These are phyloP conservation scores for Diorhabda carinulata DNA, from an alignment of 1,140 invertebrate genomes.

Conservation along the genomic window DNA sequence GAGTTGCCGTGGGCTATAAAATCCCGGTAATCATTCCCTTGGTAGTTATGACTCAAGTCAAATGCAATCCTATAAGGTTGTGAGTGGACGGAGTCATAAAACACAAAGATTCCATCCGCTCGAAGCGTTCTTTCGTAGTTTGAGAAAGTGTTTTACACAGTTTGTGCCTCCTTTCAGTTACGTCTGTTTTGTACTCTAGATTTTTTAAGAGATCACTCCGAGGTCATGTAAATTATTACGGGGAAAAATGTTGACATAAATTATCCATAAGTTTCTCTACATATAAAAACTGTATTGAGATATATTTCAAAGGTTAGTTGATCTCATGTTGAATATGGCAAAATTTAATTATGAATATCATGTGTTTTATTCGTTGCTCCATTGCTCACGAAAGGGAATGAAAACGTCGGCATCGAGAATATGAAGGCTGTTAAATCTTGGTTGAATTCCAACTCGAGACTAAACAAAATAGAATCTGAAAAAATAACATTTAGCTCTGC, in stretches of 20 bases:
- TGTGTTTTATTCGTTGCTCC: too few species aligned
- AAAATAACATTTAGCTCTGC: too few species aligned
- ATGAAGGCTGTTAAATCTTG: too few species aligned
- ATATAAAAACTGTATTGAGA: background rate
- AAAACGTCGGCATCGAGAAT: too few species aligned
- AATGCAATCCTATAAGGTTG: slow-evolving; percentile 28
- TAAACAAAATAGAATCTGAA: too few species aligned
- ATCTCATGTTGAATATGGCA: too few species aligned
- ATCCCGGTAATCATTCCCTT: slow-evolving; percentile 33
- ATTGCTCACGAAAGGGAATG: too few species aligned
- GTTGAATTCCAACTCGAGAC: too few species aligned
- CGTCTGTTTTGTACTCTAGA: background rate
- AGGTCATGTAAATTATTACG: slow-evolving; percentile 2
- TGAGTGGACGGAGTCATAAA: slow-evolving; percentile 32
- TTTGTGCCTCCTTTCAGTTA: background rate
- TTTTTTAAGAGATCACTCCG: background rate
- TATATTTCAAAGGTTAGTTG: too few species aligned
- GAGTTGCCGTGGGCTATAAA: slow-evolving; percentile 22
- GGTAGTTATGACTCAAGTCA: slow-evolving; percentile 32
- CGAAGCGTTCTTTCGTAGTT: slow-evolving; percentile 18
- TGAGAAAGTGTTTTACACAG: background rate
- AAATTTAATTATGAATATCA: too few species aligned
- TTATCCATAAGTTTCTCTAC: background rate
- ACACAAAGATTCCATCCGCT: slow-evolving; percentile 28
- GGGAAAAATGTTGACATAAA: background rate